Evolutionary conservation across 2,797 vertebrate genomes (phyloP), one percentile per base, ranked within the genome.

Genomic region (Macropus fuliginosus): DNA sequence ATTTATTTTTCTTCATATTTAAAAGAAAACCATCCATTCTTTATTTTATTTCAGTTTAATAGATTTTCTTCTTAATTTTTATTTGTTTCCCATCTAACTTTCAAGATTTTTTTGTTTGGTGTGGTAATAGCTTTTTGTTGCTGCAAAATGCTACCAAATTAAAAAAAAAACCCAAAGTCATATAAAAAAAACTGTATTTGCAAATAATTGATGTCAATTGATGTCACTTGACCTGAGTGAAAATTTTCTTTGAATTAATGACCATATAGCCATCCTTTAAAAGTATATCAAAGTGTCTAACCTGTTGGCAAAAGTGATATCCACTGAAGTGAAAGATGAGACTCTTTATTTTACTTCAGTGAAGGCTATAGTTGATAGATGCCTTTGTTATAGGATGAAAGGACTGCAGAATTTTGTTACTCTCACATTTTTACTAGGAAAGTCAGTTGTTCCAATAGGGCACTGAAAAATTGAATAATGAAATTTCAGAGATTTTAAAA

Each of bases 401-500:
- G 54, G 92, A 94, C 54, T 27, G 34, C 31, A 40, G 87, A 2
- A 59, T 56, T 93, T 92, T 93, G 1, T 91, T 66, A n/a, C 21
- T 57, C 52, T 87, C 28, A 21, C 21, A 28, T 90, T 96, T 11
- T 92, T 29, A 95, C 21, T 14, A 81, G 56, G 81, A n/a, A 96
- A 94, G 96, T 81, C 90, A 92, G 50, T 50, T 94, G 34, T 74
- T 62, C 50, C 92, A 54, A 18, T 96, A 31, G 9, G 9, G 12
- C 24, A 81, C 96, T 91, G 92, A 27, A 96, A 92, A 92, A 90
- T 93, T 29, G 52, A 52, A 24, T 54, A 93, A 93, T 91, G 93
- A 94, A 95, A 93, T 40, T 66, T 95, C 91, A 66, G 66, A 93
- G 11, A 87, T 92, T 93, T 95, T 93, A n/a, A 93, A 97, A 91